These are phyloP conservation scores for Micropterix aruncella DNA, from an alignment of 2,888 invertebrate genomes.

Conservation along the genomic window DNA sequence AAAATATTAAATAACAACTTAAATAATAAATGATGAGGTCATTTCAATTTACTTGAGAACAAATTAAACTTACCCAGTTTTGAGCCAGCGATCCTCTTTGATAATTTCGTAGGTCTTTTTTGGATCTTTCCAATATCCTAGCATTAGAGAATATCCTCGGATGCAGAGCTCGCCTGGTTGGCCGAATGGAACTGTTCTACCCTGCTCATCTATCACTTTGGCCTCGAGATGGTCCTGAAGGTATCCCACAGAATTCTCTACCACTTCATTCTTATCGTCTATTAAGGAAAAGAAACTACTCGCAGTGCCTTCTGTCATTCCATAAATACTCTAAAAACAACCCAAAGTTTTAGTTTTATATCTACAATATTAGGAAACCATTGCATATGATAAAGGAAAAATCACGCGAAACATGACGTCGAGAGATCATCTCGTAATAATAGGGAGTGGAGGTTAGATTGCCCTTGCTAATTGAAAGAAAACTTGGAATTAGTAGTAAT, in stretches of 20 bases:
- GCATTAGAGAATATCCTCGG: slow-evolving; percentile 66
- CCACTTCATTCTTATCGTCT: slow-evolving; percentile 33
- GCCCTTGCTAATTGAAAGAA: no score
- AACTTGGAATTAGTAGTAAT: no score
- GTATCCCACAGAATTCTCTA: slow-evolving; percentile 43
- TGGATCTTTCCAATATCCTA: slow-evolving; percentile 68
- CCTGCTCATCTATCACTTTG: slow-evolving; percentile 48
- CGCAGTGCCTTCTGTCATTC: slow-evolving; percentile 47
- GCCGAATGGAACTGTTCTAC: slow-evolving; percentile 52
- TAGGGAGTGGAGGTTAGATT: no score
- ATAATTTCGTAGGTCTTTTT: slow-evolving; percentile 57
- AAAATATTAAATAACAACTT: no score
- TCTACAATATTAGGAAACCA: no score
- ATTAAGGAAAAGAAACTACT: slow-evolving; percentile 39
- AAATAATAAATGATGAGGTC: no score
- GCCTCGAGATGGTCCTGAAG: slow-evolving; percentile 44
- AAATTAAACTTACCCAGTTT: slow-evolving; percentile 52
- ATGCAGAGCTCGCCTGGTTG: slow-evolving; percentile 60
- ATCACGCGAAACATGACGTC: no score
- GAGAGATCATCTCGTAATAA: no score
- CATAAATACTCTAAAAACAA: no score
- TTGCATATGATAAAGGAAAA: no score
- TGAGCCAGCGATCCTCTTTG: slow-evolving; percentile 59
- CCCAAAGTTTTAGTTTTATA: no score
- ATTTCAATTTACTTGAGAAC: no score